These are phyloP conservation scores for Megathymus violae DNA, from an alignment of 1,140 invertebrate species.

Conservation along the genomic window DNA sequence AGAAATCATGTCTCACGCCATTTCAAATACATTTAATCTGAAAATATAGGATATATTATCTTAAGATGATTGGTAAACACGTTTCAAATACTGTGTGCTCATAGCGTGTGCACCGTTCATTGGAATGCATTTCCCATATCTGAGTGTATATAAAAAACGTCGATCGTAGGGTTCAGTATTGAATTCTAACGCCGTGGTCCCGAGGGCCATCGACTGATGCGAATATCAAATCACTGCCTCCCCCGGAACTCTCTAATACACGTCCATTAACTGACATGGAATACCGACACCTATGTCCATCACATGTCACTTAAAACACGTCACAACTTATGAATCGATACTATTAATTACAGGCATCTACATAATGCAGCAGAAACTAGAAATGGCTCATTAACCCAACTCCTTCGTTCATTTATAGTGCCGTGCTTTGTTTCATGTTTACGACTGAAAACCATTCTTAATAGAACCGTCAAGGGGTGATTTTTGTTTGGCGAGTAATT, in stretches of 20 bases:
- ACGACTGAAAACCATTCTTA: conserved; percentile 59
- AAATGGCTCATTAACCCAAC: conserved; percentile 66
- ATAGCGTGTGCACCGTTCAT: conserved; percentile 47
- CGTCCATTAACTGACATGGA: conserved; percentile 68
- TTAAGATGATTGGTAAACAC: conserved; percentile 12
- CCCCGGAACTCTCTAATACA: conserved; percentile 70
- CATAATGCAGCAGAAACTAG: conserved; percentile 47
- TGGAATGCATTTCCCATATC: conserved; percentile 58
- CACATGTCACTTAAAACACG: conserved; percentile 51
- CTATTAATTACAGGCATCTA: conserved; percentile 31
- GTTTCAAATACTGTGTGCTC: conserved; percentile 14
- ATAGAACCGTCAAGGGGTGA: conserved; percentile 50
- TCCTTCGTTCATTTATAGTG: conserved; percentile 67
- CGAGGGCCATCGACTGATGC: conserved; percentile 67
- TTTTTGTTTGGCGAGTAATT: conserved; percentile 66
- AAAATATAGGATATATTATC: not conserved
- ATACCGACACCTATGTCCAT: conserved; percentile 66
- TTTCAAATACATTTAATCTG: not conserved
- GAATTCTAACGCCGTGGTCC: conserved; percentile 66
- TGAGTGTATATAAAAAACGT: conserved; percentile 57
- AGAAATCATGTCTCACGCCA: too few relatives aligned
- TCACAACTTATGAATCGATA: conserved; percentile 51
- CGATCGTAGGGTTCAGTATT: conserved; percentile 58
- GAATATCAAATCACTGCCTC: conserved; percentile 78
- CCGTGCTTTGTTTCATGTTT: conserved; percentile 47